A percentile compares a stretch with the other conserved stretches of the same genome.
Evolutionary conservation across 2,113 vertebrate genomes (phyloP).

Genomic region (Micronycteris hirsuta): DNA sequence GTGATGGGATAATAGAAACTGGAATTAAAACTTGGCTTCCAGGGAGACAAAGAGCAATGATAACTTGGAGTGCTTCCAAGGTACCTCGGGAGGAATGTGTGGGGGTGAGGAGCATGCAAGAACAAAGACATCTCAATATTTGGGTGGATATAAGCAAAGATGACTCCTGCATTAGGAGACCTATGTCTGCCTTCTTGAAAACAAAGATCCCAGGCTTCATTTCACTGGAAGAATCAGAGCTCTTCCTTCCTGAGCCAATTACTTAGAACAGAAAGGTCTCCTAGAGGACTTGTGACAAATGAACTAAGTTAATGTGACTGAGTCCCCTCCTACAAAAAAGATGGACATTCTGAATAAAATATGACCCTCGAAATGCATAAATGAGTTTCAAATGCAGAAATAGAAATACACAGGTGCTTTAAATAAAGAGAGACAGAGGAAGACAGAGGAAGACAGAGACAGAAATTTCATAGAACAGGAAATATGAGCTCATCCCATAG

Average conservation of each 20-base stretch:
- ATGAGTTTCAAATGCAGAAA: not conserved
- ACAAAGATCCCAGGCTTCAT: not conserved
- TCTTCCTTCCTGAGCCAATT: not conserved
- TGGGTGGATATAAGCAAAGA: not conserved
- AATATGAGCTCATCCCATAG: not conserved
- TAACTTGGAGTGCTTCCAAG: slow-evolving; percentile 55
- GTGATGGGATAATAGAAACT: slow-evolving; percentile 66
- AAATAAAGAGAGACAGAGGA: not conserved
- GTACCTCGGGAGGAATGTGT: not conserved
- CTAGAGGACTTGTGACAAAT: not conserved
- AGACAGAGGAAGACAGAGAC: not conserved
- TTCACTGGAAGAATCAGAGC: not conserved
- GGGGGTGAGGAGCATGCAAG: not conserved
- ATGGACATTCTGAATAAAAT: not conserved
- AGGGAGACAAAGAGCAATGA: slow-evolving; percentile 51
- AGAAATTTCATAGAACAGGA: not conserved
- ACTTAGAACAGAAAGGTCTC: not conserved
- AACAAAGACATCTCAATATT: not conserved
- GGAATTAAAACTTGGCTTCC: slow-evolving; percentile 70
- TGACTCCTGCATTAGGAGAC: not conserved
- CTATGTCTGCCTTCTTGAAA: not conserved
- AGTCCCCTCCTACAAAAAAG: not conserved
- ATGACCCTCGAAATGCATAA: not conserved
- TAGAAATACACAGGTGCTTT: not conserved
- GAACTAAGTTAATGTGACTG: not conserved